Base-by-base conservation (phyloP, 2,113 vertebrate species). In the Empidonax traillii region DNA sequence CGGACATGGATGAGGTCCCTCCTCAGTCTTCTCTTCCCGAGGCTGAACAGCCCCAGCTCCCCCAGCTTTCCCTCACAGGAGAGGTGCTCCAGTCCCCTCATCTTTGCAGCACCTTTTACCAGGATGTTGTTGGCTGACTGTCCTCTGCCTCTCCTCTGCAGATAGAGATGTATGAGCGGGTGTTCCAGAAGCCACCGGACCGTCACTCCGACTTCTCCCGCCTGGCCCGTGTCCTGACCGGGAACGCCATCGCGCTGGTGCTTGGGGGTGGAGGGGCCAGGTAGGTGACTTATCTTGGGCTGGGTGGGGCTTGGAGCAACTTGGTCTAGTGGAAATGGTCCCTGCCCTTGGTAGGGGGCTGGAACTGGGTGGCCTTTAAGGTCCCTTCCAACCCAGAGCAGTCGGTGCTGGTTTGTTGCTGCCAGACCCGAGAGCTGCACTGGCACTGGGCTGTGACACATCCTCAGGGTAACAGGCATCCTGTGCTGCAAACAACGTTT, bases 131-230 rank as follows among this genome's bases (percentile, higher is more conserved):
- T 59, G 58, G 22, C 52, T 89, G 43, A 0, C 25, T 19, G 2
- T 59, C 41, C 39, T 37, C 19, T 44, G 39, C 74, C 37, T 82
- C 23, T 69, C 25, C 10, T 77, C 74, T 76, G 58, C 97, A 99
- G 99, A 97, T 98, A 67, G 99, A 99, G 96, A 95, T 99, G 98
- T 99, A 99, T 0, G 97, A 99, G 15, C 98, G 99, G 0, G 97
- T 99, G 47, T 99, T 98, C 97, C 98, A 99, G 97, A 99, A 99
- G 73, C 73, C 94, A 2, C 98, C 99, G 0, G 99, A 99, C 84
- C 98, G 98, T 3, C 99, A 99, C 96, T 99, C 99, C 0, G 99
- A 99, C 96, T 99, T 99, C 87, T 99, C 99, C 12, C 98, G 99
- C 52, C 97, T 99, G 94, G 99, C 99, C 1, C 98, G 99, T 8